phyloP scores from a whole-genome alignment of 2,113 vertebrate genomes.

The Macrotis lagotis region DNA sequence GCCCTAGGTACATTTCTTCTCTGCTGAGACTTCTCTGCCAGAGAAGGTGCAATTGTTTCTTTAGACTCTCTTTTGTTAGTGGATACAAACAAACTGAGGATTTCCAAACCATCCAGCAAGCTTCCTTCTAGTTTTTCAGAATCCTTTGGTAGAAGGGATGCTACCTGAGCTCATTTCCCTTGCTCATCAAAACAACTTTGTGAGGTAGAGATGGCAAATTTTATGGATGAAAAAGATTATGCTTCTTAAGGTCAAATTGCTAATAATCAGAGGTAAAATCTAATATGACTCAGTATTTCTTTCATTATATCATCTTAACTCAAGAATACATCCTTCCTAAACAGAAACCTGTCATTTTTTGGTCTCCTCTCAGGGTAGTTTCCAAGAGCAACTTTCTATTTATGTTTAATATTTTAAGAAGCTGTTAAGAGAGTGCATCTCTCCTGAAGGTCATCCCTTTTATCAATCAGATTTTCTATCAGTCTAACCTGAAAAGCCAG shows the following conservation, averaged over 20 bases:
- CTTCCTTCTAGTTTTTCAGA: background rate
- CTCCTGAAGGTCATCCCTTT: background rate
- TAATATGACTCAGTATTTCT: background rate
- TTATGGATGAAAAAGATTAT: background rate
- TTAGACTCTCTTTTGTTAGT: background rate
- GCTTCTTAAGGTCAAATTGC: background rate
- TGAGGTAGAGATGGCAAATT: background rate
- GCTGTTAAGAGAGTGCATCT: background rate
- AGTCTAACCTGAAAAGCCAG: slow-evolving; percentile 5
- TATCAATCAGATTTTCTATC: slow-evolving; percentile 13
- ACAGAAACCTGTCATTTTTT: background rate
- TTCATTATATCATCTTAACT: background rate
- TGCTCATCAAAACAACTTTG: background rate
- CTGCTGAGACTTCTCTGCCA: background rate
- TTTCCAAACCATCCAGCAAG: background rate
- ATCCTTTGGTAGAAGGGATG: background rate
- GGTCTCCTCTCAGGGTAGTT: background rate
- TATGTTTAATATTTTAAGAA: slow-evolving; percentile 3
- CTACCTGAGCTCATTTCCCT: background rate
- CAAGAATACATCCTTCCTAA: background rate
- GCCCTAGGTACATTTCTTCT: background rate
- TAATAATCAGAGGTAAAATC: background rate
- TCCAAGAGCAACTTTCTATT: background rate
- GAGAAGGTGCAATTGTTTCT: background rate
- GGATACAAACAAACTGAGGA: background rate